A percentile compares a stretch with the other conserved stretches of the same genome.
Conservation (phyloP, 2,888 invertebrate genomes). For the Prosopocoilus inquinatus region DNA sequence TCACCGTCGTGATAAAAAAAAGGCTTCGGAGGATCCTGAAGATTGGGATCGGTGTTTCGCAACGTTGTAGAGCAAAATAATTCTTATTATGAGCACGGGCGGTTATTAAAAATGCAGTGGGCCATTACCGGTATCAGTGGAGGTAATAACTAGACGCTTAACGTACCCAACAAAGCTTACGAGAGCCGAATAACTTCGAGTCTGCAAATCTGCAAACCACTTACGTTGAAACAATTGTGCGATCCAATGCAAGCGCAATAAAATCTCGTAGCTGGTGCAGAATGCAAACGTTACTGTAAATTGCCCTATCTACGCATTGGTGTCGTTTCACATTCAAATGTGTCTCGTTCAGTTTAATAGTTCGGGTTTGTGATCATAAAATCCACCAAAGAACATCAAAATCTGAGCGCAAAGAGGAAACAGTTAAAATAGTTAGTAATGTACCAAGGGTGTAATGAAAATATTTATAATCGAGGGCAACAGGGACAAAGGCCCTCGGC, state of each 20-base stretch:
- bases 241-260: neutral
- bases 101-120: neutral
- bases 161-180: neutral
- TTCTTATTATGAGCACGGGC: too few species aligned
- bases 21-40: too few species aligned
- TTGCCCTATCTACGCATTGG: neutral
- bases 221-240: neutral
- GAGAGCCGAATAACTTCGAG: neutral
- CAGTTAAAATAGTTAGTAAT: too few species aligned
- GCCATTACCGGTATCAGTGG: neutral
- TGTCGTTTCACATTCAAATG: neutral
- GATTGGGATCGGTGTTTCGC: too few species aligned
- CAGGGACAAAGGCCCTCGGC: too few species aligned
- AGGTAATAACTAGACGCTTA: neutral
- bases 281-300: neutral
- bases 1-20: too few species aligned
- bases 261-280: neutral
- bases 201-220: neutral
- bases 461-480: too few species aligned
- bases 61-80: too few species aligned
- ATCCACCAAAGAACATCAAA: too few species aligned
- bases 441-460: too few species aligned
- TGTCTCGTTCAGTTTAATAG: neutral
- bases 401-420: too few species aligned
- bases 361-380: neutral